Conservation (phyloP, 1,140 invertebrate genomes). For the Prorops nasuta region DNA sequence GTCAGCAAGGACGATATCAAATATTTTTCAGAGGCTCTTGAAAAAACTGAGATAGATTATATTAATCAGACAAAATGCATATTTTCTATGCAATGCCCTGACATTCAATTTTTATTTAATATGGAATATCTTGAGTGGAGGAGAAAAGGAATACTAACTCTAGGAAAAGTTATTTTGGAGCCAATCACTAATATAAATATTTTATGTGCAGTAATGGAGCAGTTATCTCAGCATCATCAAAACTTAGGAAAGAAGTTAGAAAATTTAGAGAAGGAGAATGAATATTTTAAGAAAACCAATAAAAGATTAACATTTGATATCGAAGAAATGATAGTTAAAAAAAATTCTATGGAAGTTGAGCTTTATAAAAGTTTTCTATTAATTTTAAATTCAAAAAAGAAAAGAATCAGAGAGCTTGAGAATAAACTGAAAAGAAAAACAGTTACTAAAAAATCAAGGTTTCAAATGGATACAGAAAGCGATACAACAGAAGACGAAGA, state of each 20-base stretch:
- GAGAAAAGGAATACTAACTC: slow-evolving; percentile 14
- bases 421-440: slow-evolving; percentile 7
- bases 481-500: not conserved
- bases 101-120: slow-evolving; percentile 24
- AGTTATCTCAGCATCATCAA: slow-evolving; percentile 13
- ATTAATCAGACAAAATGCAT: slow-evolving; percentile 19
- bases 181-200: slow-evolving; percentile 13
- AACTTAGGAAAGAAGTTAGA: slow-evolving; percentile 5
- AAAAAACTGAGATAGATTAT: slow-evolving; percentile 18
- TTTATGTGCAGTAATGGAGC: slow-evolving; percentile 17
- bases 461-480: slow-evolving; percentile 22
- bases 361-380: slow-evolving; percentile 26
- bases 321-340: slow-evolving; percentile 17
- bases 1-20: slow-evolving; percentile 11
- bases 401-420: slow-evolving; percentile 25
- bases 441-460: slow-evolving; percentile 9
- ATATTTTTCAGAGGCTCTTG: slow-evolving; percentile 11
- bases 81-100: slow-evolving; percentile 15
- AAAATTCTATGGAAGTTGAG: slow-evolving; percentile 22
- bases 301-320: slow-evolving; percentile 9
- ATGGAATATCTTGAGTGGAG: slow-evolving; percentile 23
- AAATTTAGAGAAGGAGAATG: slow-evolving; percentile 17
- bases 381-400: slow-evolving; percentile 33
- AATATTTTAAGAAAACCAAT: slow-evolving; percentile 11
- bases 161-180: slow-evolving; percentile 22